Conservation (phyloP, 2,113 vertebrate genomes). For the Illadopsis cleaveri region DNA sequence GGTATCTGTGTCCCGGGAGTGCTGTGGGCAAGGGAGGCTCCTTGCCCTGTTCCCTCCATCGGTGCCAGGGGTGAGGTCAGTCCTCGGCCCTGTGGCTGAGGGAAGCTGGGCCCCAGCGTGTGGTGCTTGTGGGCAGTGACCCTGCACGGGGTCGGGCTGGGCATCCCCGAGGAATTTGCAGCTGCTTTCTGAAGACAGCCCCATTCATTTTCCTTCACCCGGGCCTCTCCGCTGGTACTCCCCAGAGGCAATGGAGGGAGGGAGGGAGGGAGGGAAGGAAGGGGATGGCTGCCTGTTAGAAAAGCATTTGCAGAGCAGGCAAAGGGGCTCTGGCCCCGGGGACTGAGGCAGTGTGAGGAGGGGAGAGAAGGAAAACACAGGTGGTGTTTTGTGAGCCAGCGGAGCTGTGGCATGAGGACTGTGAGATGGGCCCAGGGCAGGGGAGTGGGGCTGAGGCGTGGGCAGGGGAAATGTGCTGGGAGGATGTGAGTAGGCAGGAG, state of each 20-base stretch:
- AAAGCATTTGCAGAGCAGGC: constrained; percentile 44
- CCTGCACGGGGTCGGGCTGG: not conserved
- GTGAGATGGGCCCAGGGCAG: not conserved
- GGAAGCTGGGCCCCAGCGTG: not conserved
- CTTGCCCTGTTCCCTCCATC: rapidly evolving
- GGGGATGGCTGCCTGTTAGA: not conserved
- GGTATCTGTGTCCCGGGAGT: rapidly evolving
- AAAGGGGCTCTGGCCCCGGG: not conserved
- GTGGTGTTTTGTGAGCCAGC: not conserved
- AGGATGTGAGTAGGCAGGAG: not conserved
- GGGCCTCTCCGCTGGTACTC: constrained; percentile 37
- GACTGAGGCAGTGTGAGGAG: not conserved
- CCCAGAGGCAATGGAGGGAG: not conserved
- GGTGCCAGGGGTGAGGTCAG: rapidly evolving
- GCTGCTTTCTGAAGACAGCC: constrained; percentile 52
- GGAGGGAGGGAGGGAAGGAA: not conserved
- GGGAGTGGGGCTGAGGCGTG: not conserved
- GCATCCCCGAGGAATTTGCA: constrained; percentile 56
- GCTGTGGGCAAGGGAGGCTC: not conserved
- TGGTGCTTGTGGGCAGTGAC: not conserved
- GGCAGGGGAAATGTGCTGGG: not conserved
- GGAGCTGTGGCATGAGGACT: not conserved
- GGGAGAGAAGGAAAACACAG: constrained; percentile 47
- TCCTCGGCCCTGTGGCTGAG: not conserved
- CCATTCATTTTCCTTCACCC: not conserved